Base-by-base conservation (phyloP, 1,140 invertebrate species). In the Trigoniulus corallinus region DNA sequence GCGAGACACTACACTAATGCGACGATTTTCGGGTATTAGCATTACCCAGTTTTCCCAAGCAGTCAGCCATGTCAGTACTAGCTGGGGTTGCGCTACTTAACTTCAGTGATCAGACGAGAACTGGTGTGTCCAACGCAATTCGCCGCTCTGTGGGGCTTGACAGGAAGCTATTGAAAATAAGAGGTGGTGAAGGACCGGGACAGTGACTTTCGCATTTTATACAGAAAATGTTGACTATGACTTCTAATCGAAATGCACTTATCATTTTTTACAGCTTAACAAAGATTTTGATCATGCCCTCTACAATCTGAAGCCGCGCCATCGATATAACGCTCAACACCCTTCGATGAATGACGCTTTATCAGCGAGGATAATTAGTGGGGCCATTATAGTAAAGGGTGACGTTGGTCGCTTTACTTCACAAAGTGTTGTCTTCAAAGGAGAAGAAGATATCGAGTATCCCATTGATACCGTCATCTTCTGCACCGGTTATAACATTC, bases 321-420 rank as follows among this genome's bases (percentile, higher is more conserved):
- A 74, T 54, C 51, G 61, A n/a, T 61, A 67, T 10, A 61, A 64
- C 21, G 55, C 60, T 3, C 72, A 74, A 42, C 74, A 76, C 57
- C 69, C 72, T 1, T 72, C 69, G 37, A 70, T 75, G n/a, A 75
- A 74, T 55, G 73, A 75, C 54, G 69, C 72, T 21, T 56, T 76
- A 2, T 67, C 72, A 1, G 68, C 72, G 52, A 62, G 70, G 15
- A 63, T 75, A 7, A 61, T 70, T 50, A 66, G 58, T 27, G 73
- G 73, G 1, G 57, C 62, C 10, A 61, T 75, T 41, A 60, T 59
- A 10, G 56, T 71, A 22, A 66, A 68, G 59, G 61, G 63, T 46
- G 60, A 67, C 48, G 57, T 69, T 7, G 57, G 64, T 18, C 48
- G 53, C 23, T 63, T 69, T 50, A 62, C 61, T 3, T 57, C 62